These are phyloP conservation scores for Mustela erminea DNA, from an alignment of 2,797 vertebrate species.

Conservation along the genomic window DNA sequence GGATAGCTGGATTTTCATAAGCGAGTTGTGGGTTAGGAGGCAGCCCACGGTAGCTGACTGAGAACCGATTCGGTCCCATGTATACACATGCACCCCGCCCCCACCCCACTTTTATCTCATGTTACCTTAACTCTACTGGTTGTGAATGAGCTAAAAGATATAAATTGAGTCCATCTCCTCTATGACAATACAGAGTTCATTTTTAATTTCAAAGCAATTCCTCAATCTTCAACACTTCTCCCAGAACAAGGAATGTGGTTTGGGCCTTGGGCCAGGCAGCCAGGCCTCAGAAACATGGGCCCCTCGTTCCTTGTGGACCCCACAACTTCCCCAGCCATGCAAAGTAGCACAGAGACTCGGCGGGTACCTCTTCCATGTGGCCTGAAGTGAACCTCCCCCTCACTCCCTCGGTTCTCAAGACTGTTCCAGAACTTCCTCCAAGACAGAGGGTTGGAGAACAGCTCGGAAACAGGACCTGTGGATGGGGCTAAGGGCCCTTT, in stretches of 20 bases:
- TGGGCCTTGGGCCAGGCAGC: neutral
- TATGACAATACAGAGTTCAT: neutral
- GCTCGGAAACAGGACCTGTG: neutral
- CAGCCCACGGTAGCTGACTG: fast-evolving
- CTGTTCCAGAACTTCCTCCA: neutral
- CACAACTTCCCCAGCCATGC: neutral
- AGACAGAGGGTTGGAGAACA: fast-evolving
- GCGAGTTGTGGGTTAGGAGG: too few species aligned
- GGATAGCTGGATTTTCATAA: neutral
- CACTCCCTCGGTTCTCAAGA: neutral
- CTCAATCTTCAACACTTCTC: neutral
- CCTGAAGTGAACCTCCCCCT: neutral
- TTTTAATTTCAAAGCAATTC: neutral
- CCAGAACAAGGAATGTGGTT: neutral
- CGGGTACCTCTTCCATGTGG: neutral
- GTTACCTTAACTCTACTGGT: neutral
- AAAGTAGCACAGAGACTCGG: neutral
- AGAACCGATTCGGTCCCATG: fast-evolving
- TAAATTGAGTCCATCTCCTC: neutral
- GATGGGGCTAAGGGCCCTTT: too few species aligned
- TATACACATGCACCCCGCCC: too few species aligned
- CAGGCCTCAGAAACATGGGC: neutral
- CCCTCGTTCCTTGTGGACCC: too few species aligned
- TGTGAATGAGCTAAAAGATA: neutral
- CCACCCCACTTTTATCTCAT: neutral